Evolutionary conservation across 2,797 vertebrate genomes (phyloP).

Genomic region (Chelonia mydas): DNA sequence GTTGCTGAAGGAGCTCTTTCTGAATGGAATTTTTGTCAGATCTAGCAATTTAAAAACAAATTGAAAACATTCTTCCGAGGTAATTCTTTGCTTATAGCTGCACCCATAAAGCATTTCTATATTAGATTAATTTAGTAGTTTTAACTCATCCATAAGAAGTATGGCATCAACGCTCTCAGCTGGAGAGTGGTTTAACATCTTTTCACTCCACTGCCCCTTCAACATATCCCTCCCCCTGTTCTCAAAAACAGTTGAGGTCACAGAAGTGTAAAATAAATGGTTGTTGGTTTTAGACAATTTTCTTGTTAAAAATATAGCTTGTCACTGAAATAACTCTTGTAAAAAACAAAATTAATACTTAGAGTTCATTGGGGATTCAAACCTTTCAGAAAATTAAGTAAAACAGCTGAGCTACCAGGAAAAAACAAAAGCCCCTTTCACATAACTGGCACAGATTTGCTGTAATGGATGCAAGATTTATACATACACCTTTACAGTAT

Average conservation of each 20-base stretch:
- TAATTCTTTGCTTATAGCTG: background rate
- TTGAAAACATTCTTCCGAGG: background rate
- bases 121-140: background rate
- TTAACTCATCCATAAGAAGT: background rate
- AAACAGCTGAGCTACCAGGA: background rate
- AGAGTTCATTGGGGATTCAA: background rate
- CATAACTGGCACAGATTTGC: background rate
- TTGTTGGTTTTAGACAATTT: background rate
- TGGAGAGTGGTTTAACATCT: background rate
- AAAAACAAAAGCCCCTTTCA: background rate
- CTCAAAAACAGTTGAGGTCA: background rate
- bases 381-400: background rate
- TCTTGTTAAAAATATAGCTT: background rate
- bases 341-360: background rate
- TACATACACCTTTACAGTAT: background rate
- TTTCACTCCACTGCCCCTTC: background rate
- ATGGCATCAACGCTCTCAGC: background rate
- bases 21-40: background rate
- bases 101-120: background rate
- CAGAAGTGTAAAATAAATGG: background rate
- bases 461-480: background rate
- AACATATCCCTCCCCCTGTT: fast-evolving
- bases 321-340: fast-evolving
- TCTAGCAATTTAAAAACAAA: background rate
- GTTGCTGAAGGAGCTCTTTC: background rate